phyloP scores from a whole-genome alignment of 2,888 invertebrate genomes.

The Tenthredo notha region DNA sequence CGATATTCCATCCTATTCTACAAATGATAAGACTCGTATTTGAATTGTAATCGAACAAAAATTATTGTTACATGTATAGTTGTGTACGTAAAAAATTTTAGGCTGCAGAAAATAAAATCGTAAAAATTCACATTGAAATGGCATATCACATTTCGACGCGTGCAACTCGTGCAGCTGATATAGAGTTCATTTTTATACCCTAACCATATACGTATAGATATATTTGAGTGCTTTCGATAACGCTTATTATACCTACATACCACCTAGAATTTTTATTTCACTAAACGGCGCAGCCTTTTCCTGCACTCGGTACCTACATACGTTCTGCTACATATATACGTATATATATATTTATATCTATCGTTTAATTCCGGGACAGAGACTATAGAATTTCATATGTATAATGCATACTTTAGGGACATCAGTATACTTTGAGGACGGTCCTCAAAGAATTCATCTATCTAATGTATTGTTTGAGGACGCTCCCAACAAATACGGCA shows the following conservation, averaged over 20 bases:
- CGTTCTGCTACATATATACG: neutral
- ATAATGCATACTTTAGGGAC: no score
- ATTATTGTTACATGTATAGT: neutral
- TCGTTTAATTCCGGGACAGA: no score
- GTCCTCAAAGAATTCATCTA: no score
- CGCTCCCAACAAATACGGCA: no score
- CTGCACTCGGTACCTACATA: slow-evolving; percentile 9
- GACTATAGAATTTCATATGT: no score
- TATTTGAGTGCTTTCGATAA: slow-evolving; percentile 18
- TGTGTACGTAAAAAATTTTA: neutral
- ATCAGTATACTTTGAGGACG: no score
- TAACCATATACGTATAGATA: neutral
- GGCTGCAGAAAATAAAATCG: neutral
- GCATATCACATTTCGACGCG: neutral
- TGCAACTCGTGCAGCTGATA: slow-evolving; percentile 24
- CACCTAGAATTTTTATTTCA: slow-evolving; percentile 26
- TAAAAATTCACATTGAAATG: slow-evolving; percentile 8
- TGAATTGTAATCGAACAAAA: neutral
- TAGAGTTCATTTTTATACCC: slow-evolving; percentile 5
- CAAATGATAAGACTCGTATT: neutral
- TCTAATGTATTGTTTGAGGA: no score
- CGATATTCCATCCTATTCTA: neutral
- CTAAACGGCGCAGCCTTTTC: slow-evolving; percentile 20
- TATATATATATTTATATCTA: no score
- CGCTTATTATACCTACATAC: neutral